These are phyloP conservation scores for Pyrocephalus nanus DNA, from an alignment of 2,797 vertebrate genomes.

Conservation along the genomic window DNA sequence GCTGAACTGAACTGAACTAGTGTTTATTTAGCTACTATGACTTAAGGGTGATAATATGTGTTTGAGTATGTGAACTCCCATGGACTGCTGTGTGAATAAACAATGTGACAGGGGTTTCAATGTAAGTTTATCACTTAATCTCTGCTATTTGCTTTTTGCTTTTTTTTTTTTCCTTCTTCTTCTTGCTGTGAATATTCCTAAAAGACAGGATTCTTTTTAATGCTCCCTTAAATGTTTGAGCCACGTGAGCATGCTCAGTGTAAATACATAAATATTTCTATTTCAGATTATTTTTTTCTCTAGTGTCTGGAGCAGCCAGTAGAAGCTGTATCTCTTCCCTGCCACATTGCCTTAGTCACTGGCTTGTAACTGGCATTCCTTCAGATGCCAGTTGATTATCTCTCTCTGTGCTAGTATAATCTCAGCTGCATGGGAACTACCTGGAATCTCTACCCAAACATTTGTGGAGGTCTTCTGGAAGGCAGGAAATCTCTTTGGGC, in stretches of 20 bases:
- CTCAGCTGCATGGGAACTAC: not conserved
- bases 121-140: not conserved
- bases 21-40: not conserved
- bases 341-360: not conserved
- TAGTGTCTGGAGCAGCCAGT: not conserved
- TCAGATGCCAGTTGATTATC: not conserved
- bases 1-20: not conserved
- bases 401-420: not conserved
- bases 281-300: not conserved
- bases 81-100: not conserved
- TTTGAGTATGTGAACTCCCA: not conserved
- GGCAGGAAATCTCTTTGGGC: not conserved
- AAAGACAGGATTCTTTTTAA: not conserved
- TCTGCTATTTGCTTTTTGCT: not conserved
- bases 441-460: not conserved
- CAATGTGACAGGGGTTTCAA: not conserved
- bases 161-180: not conserved
- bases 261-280: slow-evolving; percentile 39
- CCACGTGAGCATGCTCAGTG: not conserved
- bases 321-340: not conserved
- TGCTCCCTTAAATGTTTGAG: not conserved
- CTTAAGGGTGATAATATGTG: not conserved
- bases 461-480: not conserved
- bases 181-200: not conserved
- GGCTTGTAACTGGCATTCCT: not conserved